These are phyloP conservation scores for Paralinhomoeus sp. DNA, from an alignment of 2,888 invertebrate genomes.

Conservation along the genomic window DNA sequence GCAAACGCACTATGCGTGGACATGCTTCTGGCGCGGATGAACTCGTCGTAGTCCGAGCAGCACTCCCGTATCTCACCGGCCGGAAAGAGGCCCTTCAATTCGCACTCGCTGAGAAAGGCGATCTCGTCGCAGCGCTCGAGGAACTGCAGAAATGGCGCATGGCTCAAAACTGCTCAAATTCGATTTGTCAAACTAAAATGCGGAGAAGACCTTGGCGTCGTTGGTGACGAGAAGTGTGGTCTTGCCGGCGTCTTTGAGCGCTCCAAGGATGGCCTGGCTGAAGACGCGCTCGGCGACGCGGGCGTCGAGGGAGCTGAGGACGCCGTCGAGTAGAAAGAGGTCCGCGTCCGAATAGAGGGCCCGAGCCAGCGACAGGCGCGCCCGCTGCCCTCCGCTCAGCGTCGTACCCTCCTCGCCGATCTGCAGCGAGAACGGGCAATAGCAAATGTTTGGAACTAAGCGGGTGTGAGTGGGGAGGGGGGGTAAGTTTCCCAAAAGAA, in stretches of 20 bases:
- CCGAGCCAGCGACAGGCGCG: constrained; percentile 36
- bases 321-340: constrained; percentile 38
- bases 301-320: constrained; percentile 36
- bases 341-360: constrained; percentile 33
- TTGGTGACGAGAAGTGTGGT: constrained; percentile 28
- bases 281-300: constrained; percentile 34
- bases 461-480: no score
- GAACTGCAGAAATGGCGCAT: neutral
- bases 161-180: neutral
- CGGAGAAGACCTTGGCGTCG: constrained; percentile 23
- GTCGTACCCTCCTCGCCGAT: constrained; percentile 34
- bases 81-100: no score
- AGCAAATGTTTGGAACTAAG: no score
- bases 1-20: no score
- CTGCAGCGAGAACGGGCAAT: no score
- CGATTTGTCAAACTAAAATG: neutral
- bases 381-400: constrained; percentile 35
- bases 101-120: no score
- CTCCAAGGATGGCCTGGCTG: constrained; percentile 25
- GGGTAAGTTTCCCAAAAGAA: no score
- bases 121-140: neutral
- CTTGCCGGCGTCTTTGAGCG: constrained; percentile 25
- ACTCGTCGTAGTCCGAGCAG: no score
- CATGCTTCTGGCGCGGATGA: no score
- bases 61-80: no score